Evolutionary conservation across 2,888 invertebrate species (phyloP).

Genomic region (Scaptomyza parva): DNA sequence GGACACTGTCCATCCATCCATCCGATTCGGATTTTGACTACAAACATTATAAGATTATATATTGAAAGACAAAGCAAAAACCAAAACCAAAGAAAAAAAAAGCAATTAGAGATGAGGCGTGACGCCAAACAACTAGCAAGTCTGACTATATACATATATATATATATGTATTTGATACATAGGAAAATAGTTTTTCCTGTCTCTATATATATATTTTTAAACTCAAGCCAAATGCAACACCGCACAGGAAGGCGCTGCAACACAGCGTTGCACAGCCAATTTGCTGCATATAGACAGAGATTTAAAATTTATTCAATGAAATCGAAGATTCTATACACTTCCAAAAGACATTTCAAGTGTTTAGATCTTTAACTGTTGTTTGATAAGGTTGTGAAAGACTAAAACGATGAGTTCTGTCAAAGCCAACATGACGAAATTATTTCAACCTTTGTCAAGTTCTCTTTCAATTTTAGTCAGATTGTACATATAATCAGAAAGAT

Average conservation of each 20-base stretch:
- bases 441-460: too few relatives aligned
- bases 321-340: not conserved
- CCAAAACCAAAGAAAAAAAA: not conserved
- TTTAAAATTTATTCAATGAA: too few relatives aligned
- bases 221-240: conserved; percentile 1
- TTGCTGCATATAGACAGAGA: conserved; percentile 58
- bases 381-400: too few relatives aligned
- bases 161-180: conserved; percentile 2
- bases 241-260: conserved; percentile 34
- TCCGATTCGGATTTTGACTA: not conserved
- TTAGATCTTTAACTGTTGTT: too few relatives aligned
- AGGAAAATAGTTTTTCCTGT: conserved; percentile 1
- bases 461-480: too few relatives aligned
- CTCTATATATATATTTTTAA: not conserved
- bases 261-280: conserved; percentile 64
- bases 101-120: conserved; percentile 62
- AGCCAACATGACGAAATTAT: too few relatives aligned
- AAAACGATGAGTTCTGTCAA: too few relatives aligned
- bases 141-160: not conserved
- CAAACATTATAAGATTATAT: conserved; percentile 26
- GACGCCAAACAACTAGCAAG: conserved; percentile 48
- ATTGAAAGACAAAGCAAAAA: conserved; percentile 38
- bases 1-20: conserved; percentile 62
- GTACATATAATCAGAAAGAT: too few relatives aligned
- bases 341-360: too few relatives aligned